phyloP scores from a whole-genome alignment of 1,140 invertebrate genomes.

The Pseudomyrmex sp. region DNA sequence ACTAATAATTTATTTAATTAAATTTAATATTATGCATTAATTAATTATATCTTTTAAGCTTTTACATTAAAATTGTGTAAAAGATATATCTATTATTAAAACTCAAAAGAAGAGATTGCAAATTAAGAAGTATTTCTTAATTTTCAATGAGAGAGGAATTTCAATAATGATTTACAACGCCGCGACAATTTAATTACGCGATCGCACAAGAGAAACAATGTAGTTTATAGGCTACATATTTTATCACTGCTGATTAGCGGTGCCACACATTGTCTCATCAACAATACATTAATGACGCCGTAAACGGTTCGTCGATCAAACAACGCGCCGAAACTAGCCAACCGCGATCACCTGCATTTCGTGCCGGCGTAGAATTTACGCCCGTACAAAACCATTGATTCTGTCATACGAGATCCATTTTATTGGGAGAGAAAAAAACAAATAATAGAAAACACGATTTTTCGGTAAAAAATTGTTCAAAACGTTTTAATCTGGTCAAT shows the following conservation, averaged over 20 bases:
- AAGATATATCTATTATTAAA: too few relatives aligned
- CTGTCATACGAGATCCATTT: neutral
- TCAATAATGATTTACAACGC: neutral
- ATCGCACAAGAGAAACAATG: conserved; percentile 17
- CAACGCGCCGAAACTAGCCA: conserved; percentile 44
- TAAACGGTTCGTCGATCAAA: conserved; percentile 54
- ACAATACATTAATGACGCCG: conserved; percentile 53
- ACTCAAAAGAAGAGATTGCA: too few relatives aligned
- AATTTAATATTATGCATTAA: too few relatives aligned
- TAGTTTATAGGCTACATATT: conserved; percentile 14
- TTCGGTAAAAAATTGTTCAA: conserved; percentile 14
- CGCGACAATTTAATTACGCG: conserved; percentile 18
- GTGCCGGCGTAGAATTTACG: conserved; percentile 14
- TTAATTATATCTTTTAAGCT: too few relatives aligned
- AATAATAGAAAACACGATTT: conserved; percentile 4
- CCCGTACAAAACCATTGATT: conserved; percentile 41
- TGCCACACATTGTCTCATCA: conserved; percentile 23
- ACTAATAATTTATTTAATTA: too few relatives aligned
- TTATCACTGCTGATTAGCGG: conserved; percentile 41
- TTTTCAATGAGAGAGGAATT: neutral
- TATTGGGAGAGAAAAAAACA: neutral
- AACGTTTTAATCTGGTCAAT: conserved; percentile 32
- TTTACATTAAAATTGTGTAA: too few relatives aligned
- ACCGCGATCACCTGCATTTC: conserved; percentile 30
- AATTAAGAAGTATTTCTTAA: too few relatives aligned